Conservation (phyloP, 37 sponge, comb jelly and placozoan genomes). For the Amphimedon queenslandica region DNA sequence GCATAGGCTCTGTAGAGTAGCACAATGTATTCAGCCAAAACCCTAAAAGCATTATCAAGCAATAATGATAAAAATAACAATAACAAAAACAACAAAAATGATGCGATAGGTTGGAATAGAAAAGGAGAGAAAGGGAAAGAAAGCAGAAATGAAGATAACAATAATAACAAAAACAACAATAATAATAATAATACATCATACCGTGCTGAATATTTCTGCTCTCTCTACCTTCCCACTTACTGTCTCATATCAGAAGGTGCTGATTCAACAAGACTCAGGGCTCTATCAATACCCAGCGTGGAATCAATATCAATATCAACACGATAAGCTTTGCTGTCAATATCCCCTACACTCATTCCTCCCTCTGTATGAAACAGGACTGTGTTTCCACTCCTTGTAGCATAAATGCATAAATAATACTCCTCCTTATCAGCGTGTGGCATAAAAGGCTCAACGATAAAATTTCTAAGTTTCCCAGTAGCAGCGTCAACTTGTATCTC, state of each 20-base stretch:
- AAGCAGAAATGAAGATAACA: too few relatives aligned
- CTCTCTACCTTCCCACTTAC: too few relatives aligned
- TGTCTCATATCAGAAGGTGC: too few relatives aligned
- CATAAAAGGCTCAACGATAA: constrained; percentile 90
- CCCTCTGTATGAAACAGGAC: constrained; percentile 89
- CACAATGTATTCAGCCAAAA: constrained; percentile 68
- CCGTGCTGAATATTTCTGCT: too few relatives aligned
- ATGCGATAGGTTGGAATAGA: too few relatives aligned
- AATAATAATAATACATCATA: too few relatives aligned
- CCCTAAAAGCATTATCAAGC: constrained; percentile 4
- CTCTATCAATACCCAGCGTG: constrained; percentile 45
- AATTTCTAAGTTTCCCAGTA: constrained; percentile 71
- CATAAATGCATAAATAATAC: constrained; percentile 65
- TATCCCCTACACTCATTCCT: constrained; percentile 93
- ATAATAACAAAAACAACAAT: not conserved
- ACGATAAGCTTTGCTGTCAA: constrained; percentile 71
- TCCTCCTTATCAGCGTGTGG: constrained; percentile 55
- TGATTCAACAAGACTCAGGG: constrained; percentile 17
- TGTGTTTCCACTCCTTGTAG: constrained; percentile 75
- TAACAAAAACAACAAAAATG: too few relatives aligned
- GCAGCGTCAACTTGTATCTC: constrained; percentile 69
- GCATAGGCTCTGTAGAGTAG: constrained; percentile 76
- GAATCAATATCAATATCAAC: constrained; percentile 56
- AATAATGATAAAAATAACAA: not conserved
- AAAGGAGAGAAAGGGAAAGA: too few relatives aligned